Percentiles rank a stretch among this genome's conserved stretches.
Evolutionary conservation across 2,888 invertebrate species (phyloP).

Genomic region (Prenolepis imparis): DNA sequence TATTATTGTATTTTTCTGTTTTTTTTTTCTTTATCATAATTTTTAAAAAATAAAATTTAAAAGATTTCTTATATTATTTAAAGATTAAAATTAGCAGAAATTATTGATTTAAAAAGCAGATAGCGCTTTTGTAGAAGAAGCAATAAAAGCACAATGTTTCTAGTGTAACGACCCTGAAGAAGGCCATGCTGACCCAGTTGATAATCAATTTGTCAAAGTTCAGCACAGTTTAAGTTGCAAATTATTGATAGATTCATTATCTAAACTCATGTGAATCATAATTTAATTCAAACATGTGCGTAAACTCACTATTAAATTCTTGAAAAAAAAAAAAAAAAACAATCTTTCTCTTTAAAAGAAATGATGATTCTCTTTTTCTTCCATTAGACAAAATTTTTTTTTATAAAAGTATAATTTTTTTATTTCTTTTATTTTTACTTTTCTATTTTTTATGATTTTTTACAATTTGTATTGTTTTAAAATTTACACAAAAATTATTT

Average conservation of each 20-base stretch:
- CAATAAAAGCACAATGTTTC: slow-evolving; percentile 58
- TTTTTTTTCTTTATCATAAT: background rate
- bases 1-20: background rate
- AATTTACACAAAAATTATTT: too few relatives aligned
- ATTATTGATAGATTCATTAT: background rate
- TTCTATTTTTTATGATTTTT: too few relatives aligned
- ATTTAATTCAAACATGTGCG: background rate
- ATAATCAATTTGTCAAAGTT: slow-evolving; percentile 79
- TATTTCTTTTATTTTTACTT: background rate
- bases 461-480: too few relatives aligned
- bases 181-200: slow-evolving; percentile 81
- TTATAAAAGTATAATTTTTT: too few relatives aligned
- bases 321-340: too few relatives aligned
- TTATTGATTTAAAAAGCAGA: background rate
- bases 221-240: background rate
- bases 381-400: background rate
- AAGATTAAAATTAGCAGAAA: background rate
- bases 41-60: background rate
- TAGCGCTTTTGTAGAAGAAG: background rate
- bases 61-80: background rate
- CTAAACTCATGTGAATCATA: background rate
- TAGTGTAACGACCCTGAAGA: slow-evolving; percentile 74
- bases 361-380: background rate
- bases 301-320: background rate
- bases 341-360: background rate